Conservation (phyloP, 1,140 invertebrate species). For the Drosophila albomicans region DNA sequence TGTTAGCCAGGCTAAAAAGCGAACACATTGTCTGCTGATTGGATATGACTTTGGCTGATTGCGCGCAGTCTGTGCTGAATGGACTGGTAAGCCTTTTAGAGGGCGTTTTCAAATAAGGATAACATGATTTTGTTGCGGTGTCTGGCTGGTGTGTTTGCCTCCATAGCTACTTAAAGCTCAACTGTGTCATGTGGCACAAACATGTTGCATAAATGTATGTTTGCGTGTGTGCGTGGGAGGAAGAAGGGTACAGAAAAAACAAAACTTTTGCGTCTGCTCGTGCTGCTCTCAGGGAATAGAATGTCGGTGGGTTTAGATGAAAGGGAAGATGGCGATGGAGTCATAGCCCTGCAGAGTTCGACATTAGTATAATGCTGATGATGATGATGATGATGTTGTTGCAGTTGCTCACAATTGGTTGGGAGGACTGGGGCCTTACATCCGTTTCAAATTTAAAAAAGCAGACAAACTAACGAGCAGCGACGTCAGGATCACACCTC, state of each 20-base stretch:
- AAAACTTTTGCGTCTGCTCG: constrained; percentile 45
- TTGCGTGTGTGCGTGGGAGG: not conserved
- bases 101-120: constrained; percentile 9
- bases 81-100: constrained; percentile 21
- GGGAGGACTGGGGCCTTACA: constrained; percentile 25
- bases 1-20: constrained; percentile 12
- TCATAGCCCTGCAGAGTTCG: constrained; percentile 30
- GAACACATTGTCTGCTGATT: constrained; percentile 53
- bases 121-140: constrained; percentile 19
- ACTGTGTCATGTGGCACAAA: constrained; percentile 53
- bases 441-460: constrained; percentile 75
- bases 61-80: constrained; percentile 25
- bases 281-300: constrained; percentile 37
- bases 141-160: not conserved
- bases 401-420: constrained; percentile 19
- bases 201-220: constrained; percentile 40
- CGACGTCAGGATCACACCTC: constrained; percentile 52
- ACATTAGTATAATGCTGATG: constrained; percentile 44
- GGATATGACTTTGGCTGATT: constrained; percentile 67
- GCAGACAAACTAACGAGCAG: constrained; percentile 65
- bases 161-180: constrained; percentile 58
- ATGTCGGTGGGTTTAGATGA: constrained; percentile 24
- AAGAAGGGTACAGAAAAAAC: constrained; percentile 49
- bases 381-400: constrained; percentile 1
- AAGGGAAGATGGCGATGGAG: not conserved